A percentile compares a stretch with the other conserved stretches of the same genome.
Conservation (phyloP, 2,113 vertebrate genomes). For the sheep (Ovis aries) region ARS-UI_Ramb_v3.0 NC_056060.1:86495501-86496000, state of each 20-base stretch:
- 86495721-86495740: not conserved
- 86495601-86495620: not conserved
- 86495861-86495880: not conserved
- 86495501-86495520: not conserved
- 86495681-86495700: not conserved
- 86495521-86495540: not conserved
- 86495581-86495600: not conserved
- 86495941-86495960: not conserved
- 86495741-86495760: not conserved
- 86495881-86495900: not conserved
- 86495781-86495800: not conserved
- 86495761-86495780: not conserved
- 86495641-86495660: not conserved
- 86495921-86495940: not conserved
- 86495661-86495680: not conserved
- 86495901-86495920: not conserved
- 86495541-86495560: not conserved
- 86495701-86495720: not conserved
- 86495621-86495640: not conserved
- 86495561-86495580: not conserved
- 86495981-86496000: constrained; percentile 3
- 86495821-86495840: not conserved
- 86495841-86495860: not conserved
- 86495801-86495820: not conserved
- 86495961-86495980: constrained; percentile 33